phyloP scores from a whole-genome alignment of 2,113 vertebrate species.

The Rhodinocichla rosea region DNA sequence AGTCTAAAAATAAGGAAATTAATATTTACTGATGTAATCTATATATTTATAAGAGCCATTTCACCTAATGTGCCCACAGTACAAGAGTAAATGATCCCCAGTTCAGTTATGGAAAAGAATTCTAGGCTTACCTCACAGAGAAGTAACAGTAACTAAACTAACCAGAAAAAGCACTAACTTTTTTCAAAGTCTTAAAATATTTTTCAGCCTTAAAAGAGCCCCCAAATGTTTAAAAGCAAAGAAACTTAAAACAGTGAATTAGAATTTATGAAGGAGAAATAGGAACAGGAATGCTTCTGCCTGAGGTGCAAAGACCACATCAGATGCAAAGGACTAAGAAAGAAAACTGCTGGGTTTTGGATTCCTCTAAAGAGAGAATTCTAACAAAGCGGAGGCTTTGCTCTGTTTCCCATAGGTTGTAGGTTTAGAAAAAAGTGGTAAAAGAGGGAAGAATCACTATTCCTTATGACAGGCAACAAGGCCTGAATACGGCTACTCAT shows the following conservation, averaged over 20 bases:
- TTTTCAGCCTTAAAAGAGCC: slow-evolving; percentile 38
- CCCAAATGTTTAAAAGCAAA: slow-evolving; percentile 41
- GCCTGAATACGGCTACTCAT: background rate
- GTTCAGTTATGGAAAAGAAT: background rate
- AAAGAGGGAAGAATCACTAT: background rate
- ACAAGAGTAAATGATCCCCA: background rate
- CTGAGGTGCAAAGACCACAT: slow-evolving; percentile 64
- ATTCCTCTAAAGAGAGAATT: slow-evolving; percentile 47
- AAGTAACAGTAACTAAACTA: slow-evolving; percentile 30
- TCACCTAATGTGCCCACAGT: background rate
- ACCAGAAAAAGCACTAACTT: slow-evolving; percentile 37
- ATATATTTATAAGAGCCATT: background rate
- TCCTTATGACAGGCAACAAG: background rate
- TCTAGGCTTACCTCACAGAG: background rate
- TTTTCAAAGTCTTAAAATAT: slow-evolving; percentile 44
- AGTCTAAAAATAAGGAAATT: background rate
- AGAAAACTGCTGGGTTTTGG: slow-evolving; percentile 61
- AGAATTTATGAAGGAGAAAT: slow-evolving; percentile 60
- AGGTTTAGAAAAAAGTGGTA: background rate
- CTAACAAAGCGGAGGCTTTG: slow-evolving; percentile 54
- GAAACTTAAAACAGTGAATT: slow-evolving; percentile 39
- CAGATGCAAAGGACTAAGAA: slow-evolving; percentile 58
- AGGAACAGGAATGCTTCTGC: slow-evolving; percentile 49
- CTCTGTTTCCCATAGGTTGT: slow-evolving; percentile 51
- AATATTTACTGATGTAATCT: background rate